A percentile compares a stretch with the other conserved stretches of the same genome.
phyloP scores from a whole-genome alignment of 2,113 vertebrate genomes.

The Cheilinus undulatus region DNA sequence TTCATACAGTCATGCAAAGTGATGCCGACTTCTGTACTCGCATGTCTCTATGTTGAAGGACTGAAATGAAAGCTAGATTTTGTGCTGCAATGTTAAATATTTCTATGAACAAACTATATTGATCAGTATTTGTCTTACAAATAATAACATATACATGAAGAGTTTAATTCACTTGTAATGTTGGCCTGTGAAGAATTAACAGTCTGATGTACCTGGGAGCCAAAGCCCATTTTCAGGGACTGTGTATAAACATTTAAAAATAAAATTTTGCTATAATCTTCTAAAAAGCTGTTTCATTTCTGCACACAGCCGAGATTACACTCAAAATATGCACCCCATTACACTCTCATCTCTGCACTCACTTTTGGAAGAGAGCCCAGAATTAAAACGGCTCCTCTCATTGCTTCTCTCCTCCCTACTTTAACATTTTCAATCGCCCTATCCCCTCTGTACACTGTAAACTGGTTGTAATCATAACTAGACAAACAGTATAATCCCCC shows the following conservation, averaged over 20 bases:
- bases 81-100: no score
- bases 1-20: constrained; percentile 16
- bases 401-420: constrained; percentile 14
- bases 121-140: neutral
- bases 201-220: neutral
- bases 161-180: neutral
- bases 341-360: constrained; percentile 43
- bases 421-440: constrained; percentile 8
- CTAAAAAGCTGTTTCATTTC: constrained; percentile 19
- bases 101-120: neutral
- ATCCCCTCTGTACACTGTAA: constrained; percentile 17
- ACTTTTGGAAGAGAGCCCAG: constrained; percentile 62
- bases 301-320: constrained; percentile 33
- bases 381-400: constrained; percentile 46
- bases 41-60: neutral
- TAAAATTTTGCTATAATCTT: constrained; percentile 24
- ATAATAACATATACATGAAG: neutral
- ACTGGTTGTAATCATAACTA: constrained; percentile 42
- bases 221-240: constrained; percentile 19
- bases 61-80: no score
- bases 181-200: neutral
- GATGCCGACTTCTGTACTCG: neutral
- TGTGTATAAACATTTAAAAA: constrained; percentile 19
- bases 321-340: constrained; percentile 46
- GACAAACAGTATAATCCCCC: constrained; percentile 40